These are phyloP conservation scores for Trichogramma evanescens DNA, from an alignment of 2,888 invertebrate genomes.

Conservation along the genomic window DNA sequence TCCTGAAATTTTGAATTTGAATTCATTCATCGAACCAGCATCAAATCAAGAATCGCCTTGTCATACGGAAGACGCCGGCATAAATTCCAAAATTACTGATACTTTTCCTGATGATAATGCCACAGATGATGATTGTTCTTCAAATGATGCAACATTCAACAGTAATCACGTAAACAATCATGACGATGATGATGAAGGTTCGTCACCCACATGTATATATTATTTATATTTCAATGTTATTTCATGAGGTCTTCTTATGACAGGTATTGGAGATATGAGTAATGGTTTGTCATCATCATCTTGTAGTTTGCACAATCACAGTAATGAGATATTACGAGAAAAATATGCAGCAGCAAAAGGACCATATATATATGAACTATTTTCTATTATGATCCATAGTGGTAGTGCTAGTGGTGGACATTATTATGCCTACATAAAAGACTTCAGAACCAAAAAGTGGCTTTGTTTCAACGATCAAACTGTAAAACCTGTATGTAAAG, in stretches of 20 bases:
- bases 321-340: conserved; percentile 49
- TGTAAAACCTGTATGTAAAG: conserved; percentile 59
- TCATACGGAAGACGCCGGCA: conserved; percentile 47
- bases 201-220: not conserved
- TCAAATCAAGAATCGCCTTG: conserved; percentile 41
- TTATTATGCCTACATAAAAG: conserved; percentile 87
- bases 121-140: conserved; percentile 57
- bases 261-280: conserved; percentile 56
- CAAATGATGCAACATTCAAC: conserved; percentile 27
- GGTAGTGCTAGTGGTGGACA: conserved; percentile 87
- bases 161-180: conserved; percentile 34
- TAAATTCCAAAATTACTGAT: conserved; percentile 55
- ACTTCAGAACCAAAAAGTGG: conserved; percentile 69
- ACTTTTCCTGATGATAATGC: conserved; percentile 64
- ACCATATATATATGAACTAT: conserved; percentile 76
- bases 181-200: conserved; percentile 57
- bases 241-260: not conserved
- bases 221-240: not conserved
- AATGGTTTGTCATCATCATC: conserved; percentile 44
- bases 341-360: conserved; percentile 49
- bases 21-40: conserved; percentile 56
- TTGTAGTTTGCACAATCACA: conserved; percentile 47
- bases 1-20: conserved; percentile 71
- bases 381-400: conserved; percentile 87
- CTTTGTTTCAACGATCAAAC: conserved; percentile 83